phyloP scores from a whole-genome alignment of 2,888 invertebrate species.

The Bembecia ichneumoniformis region DNA sequence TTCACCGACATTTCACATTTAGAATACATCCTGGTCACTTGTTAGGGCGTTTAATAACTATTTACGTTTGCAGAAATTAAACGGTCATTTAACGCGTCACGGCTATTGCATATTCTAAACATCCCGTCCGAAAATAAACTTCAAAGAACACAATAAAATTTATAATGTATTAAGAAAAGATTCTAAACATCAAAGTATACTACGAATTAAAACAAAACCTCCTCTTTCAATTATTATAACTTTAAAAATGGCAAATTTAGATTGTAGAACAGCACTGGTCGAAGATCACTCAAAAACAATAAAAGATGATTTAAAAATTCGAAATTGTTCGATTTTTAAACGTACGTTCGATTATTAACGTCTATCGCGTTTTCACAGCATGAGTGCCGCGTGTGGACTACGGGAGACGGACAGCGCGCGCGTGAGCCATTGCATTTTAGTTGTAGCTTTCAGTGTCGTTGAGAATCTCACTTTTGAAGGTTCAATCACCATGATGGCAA shows the following conservation, averaged over 20 bases:
- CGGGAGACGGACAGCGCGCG: constrained; percentile 11
- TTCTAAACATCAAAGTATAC: neutral
- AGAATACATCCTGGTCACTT: neutral
- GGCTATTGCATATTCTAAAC: neutral
- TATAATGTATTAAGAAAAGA: neutral
- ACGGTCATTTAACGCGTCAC: neutral
- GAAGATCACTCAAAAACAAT: neutral
- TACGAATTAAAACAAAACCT: neutral
- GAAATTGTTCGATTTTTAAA: neutral
- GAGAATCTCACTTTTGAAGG: no score
- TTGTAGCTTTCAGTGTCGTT: neutral
- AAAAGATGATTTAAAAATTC: neutral
- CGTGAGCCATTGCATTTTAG: neutral
- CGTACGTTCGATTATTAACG: neutral
- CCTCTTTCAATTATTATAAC: neutral
- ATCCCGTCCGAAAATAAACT: neutral
- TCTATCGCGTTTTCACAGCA: constrained; percentile 34
- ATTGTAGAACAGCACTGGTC: neutral
- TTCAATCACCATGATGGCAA: no score
- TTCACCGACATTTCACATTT: neutral
- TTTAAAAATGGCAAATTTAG: neutral
- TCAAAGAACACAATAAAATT: constrained; percentile 1
- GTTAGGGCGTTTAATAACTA: neutral
- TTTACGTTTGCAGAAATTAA: neutral
- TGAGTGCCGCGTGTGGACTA: constrained; percentile 32